phyloP scores from a whole-genome alignment of 2,888 invertebrate genomes.

The Pandemis corylana region DNA sequence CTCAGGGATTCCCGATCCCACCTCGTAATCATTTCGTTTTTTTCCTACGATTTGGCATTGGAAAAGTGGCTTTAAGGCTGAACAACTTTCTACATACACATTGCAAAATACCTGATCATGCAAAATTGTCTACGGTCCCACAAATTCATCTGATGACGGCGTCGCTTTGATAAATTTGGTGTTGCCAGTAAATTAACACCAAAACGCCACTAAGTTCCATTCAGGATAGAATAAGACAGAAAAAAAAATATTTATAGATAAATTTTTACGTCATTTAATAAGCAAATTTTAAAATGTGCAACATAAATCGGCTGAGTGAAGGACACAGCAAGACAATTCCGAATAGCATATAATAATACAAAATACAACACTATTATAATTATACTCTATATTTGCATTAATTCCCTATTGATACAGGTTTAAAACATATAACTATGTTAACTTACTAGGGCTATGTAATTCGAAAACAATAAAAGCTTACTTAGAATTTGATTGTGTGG shows the following conservation, averaged over 20 bases:
- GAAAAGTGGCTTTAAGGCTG: conserved; percentile 5
- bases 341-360: too few relatives aligned
- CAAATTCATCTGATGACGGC: neutral
- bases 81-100: conserved; percentile 32
- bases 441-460: neutral
- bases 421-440: neutral
- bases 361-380: too few relatives aligned
- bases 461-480: neutral
- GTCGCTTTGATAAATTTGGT: too few relatives aligned
- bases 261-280: too few relatives aligned
- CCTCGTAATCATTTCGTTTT: neutral
- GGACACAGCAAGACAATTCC: too few relatives aligned
- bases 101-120: neutral
- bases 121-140: neutral
- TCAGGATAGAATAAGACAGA: too few relatives aligned
- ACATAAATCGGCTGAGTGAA: too few relatives aligned
- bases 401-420: neutral
- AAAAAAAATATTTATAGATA: too few relatives aligned
- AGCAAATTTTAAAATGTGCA: too few relatives aligned
- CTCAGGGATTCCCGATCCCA: conserved; percentile 10
- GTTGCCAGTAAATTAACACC: too few relatives aligned
- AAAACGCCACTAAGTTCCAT: too few relatives aligned
- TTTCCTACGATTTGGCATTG: conserved; percentile 27
- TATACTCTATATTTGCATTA: neutral
- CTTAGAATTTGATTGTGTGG: neutral